phyloP scores from a whole-genome alignment of 2,888 invertebrate genomes.

The Eulithis testata region DNA sequence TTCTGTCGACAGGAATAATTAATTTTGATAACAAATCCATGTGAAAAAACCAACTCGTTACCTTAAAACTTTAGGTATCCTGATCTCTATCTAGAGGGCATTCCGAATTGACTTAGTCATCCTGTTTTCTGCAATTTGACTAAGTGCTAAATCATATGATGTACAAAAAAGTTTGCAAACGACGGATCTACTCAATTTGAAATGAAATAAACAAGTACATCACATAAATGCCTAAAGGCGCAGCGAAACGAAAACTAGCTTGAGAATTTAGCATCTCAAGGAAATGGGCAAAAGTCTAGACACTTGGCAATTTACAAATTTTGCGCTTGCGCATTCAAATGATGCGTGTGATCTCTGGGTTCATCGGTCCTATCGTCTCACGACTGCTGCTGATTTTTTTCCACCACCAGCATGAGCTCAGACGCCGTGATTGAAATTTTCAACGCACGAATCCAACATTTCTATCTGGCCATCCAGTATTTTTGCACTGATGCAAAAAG shows the following conservation, averaged over 20 bases:
- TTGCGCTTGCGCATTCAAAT: constrained; percentile 78
- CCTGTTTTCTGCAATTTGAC: constrained; percentile 14
- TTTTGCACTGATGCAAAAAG: constrained; percentile 75
- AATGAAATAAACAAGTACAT: constrained; percentile 47
- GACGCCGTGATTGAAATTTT: constrained; percentile 73
- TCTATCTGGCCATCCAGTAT: constrained; percentile 59
- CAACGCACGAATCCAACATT: constrained; percentile 66
- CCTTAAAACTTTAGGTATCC: constrained; percentile 32
- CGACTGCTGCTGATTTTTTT: constrained; percentile 57
- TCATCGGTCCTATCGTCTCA: constrained; percentile 73
- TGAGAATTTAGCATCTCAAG: constrained; percentile 53
- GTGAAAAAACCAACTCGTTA: constrained; percentile 32
- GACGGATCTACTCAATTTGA: constrained; percentile 58
- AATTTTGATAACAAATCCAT: constrained; percentile 35
- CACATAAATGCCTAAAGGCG: constrained; percentile 53
- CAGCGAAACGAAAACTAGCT: constrained; percentile 57
- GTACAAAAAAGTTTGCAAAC: constrained; percentile 26
- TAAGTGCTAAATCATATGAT: constrained; percentile 6
- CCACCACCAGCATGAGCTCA: constrained; percentile 56
- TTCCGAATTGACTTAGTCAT: constrained; percentile 33
- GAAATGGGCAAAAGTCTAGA: constrained; percentile 76
- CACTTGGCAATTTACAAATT: constrained; percentile 76
- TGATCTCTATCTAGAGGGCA: constrained; percentile 36
- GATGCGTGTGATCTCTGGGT: constrained; percentile 71
- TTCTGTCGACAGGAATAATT: constrained; percentile 37